Percentiles rank a stretch among this genome's conserved stretches.
phyloP scores from a whole-genome alignment of 2,888 invertebrate genomes.

The Drosophila basisetae region DNA sequence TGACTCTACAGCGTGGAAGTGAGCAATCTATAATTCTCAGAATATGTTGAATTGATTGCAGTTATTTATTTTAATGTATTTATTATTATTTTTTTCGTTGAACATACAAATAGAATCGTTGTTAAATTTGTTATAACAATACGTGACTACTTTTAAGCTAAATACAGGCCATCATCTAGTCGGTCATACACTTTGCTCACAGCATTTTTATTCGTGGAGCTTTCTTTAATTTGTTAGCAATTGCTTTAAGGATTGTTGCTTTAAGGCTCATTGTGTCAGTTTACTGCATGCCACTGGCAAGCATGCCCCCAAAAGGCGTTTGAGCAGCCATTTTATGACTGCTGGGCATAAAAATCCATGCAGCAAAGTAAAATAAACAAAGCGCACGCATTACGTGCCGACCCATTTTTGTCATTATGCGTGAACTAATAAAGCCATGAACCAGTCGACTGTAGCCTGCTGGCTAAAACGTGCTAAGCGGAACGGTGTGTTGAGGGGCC shows the following conservation, averaged over 20 bases:
- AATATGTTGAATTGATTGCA: background rate
- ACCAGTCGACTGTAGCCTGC: slow-evolving; percentile 58
- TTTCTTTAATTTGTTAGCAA: slow-evolving; percentile 6
- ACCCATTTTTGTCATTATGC: slow-evolving; percentile 79
- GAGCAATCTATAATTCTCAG: background rate
- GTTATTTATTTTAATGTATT: background rate
- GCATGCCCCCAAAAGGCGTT: slow-evolving; percentile 17
- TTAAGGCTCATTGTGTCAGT: slow-evolving; percentile 14
- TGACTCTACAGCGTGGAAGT: too few relatives aligned
- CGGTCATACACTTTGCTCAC: background rate
- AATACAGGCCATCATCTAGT: background rate
- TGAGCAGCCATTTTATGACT: slow-evolving; percentile 61
- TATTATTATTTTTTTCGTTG: background rate
- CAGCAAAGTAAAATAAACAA: slow-evolving; percentile 73
- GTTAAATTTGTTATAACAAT: background rate
- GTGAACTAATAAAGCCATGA: slow-evolving; percentile 79
- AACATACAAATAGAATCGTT: background rate
- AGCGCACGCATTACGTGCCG: slow-evolving; percentile 77
- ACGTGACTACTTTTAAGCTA: background rate
- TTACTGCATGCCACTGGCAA: slow-evolving; percentile 20
- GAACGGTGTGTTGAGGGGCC: slow-evolving; percentile 55
- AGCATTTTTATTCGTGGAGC: background rate
- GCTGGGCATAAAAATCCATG: slow-evolving; percentile 70
- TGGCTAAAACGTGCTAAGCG: slow-evolving; percentile 72
- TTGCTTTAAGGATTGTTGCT: slow-evolving; percentile 26